phyloP scores from a whole-genome alignment of 2,888 invertebrate species.

The Ceramica pisi region DNA sequence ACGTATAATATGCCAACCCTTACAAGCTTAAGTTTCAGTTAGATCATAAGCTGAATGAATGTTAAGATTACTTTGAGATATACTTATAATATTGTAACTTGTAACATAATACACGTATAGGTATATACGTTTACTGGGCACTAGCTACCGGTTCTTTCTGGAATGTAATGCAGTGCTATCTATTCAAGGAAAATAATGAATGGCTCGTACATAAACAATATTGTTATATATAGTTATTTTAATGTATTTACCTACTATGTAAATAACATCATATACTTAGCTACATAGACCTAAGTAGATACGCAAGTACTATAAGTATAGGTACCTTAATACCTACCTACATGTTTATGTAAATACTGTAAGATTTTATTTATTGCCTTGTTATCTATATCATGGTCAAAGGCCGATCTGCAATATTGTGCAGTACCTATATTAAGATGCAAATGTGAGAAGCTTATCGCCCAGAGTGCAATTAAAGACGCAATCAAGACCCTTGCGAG shows the following conservation, averaged over 20 bases:
- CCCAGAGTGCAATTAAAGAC: neutral
- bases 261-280: slow-evolving; percentile 10
- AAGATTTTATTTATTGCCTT: slow-evolving; percentile 12
- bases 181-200: slow-evolving; percentile 68
- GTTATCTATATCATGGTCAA: slow-evolving; percentile 25
- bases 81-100: slow-evolving; percentile 32
- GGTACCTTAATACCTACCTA: neutral
- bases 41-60: slow-evolving; percentile 18
- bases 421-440: too few relatives aligned
- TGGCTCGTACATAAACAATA: slow-evolving; percentile 42
- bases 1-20: neutral
- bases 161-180: slow-evolving; percentile 62
- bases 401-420: slow-evolving; percentile 3
- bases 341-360: neutral
- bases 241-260: slow-evolving; percentile 7
- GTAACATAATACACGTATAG: slow-evolving; percentile 47
- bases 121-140: slow-evolving; percentile 16
- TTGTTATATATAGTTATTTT: slow-evolving; percentile 12
- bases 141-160: slow-evolving; percentile 44
- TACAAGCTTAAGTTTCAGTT: neutral
- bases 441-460: neutral
- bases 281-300: neutral
- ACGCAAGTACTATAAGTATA: neutral
- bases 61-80: slow-evolving; percentile 6
- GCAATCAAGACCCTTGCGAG: neutral